These are phyloP conservation scores for Ctenosaura bakeri DNA, from an alignment of 2,797 vertebrate genomes.

Conservation along the genomic window DNA sequence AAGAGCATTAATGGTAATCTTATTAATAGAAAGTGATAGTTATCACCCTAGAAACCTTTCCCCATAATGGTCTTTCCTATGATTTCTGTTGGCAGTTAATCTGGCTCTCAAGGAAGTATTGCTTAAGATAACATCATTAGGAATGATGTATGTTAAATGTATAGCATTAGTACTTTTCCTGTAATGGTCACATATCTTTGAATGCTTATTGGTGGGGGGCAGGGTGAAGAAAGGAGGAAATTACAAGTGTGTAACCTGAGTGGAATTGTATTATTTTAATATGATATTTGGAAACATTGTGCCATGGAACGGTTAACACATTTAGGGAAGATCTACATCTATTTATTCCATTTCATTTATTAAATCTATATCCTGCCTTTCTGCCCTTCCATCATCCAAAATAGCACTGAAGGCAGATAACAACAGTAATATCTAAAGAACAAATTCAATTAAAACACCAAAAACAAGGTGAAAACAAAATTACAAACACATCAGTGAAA, in stretches of 20 bases:
- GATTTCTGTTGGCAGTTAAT: constrained; percentile 58
- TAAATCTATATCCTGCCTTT: not conserved
- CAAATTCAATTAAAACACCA: not conserved
- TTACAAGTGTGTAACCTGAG: constrained; percentile 20
- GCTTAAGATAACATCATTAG: constrained; percentile 53
- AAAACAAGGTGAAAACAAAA: too few relatives aligned
- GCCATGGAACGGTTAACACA: too few relatives aligned
- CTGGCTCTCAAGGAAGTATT: constrained; percentile 59
- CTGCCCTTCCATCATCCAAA: too few relatives aligned
- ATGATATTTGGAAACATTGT: constrained; percentile 14
- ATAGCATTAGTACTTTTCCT: constrained; percentile 13
- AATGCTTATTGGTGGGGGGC: not conserved
- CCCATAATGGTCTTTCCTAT: constrained; percentile 49
- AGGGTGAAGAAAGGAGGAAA: not conserved
- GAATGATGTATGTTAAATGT: not conserved
- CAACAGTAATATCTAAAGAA: not conserved
- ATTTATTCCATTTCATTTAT: too few relatives aligned
- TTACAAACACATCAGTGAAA: too few relatives aligned
- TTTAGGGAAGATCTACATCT: too few relatives aligned
- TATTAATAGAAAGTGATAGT: constrained; percentile 64
- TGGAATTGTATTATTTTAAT: constrained; percentile 18
- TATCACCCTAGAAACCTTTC: constrained; percentile 53
- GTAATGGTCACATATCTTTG: constrained; percentile 27
- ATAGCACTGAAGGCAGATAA: not conserved
- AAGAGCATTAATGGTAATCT: constrained; percentile 47